phyloP scores from a whole-genome alignment of 2,888 invertebrate species.

The Cataglyphis livida region DNA sequence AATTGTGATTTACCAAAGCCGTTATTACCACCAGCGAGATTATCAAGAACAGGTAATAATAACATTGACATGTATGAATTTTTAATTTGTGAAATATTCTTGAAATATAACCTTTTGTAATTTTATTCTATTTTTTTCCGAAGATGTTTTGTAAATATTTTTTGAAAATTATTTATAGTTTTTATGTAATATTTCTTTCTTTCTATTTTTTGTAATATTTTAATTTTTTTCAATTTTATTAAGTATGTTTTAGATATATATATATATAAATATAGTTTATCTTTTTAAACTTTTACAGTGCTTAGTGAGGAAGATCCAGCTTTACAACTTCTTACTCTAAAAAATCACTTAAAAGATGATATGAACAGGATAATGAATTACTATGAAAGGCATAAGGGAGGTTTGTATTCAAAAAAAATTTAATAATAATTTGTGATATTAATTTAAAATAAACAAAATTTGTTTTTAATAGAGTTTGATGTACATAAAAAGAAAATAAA shows the following conservation, averaged over 20 bases:
- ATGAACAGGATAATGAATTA: slow-evolving; percentile 74
- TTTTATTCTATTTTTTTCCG: neutral
- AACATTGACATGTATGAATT: neutral
- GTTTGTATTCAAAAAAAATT: slow-evolving; percentile 58
- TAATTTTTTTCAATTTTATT: neutral
- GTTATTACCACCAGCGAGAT: slow-evolving; percentile 79
- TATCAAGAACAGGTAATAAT: slow-evolving; percentile 74
- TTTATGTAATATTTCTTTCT: neutral
- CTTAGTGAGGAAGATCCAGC: slow-evolving; percentile 78
- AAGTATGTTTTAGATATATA: neutral
- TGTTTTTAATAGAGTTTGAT: slow-evolving; percentile 65
- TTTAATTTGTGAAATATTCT: neutral
- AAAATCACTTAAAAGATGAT: slow-evolving; percentile 77
- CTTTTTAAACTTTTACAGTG: slow-evolving; percentile 63
- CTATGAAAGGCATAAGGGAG: slow-evolving; percentile 73
- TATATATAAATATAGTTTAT: neutral
- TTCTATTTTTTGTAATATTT: neutral
- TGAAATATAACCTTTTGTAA: slow-evolving; percentile 10
- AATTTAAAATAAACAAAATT: slow-evolving; percentile 14
- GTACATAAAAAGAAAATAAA: slow-evolving; percentile 70
- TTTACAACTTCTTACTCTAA: slow-evolving; percentile 76
- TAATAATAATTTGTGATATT: slow-evolving; percentile 6
- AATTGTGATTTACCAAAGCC: slow-evolving; percentile 82
- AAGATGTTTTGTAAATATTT: neutral
- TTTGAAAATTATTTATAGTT: neutral